Base-by-base conservation (phyloP, 1,140 invertebrate species). In the Sycobia sp. region DNA sequence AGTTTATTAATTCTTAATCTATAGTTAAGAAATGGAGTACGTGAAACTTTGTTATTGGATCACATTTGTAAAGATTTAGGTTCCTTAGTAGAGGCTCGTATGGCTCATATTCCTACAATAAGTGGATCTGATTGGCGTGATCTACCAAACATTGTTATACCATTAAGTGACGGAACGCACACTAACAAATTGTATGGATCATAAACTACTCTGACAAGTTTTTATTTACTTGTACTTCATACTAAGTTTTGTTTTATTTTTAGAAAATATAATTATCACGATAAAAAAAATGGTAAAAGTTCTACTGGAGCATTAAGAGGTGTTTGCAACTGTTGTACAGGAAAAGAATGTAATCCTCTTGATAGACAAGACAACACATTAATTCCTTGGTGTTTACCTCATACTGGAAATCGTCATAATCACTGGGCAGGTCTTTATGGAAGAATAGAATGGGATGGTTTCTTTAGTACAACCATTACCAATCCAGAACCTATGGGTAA, bases 401-500 rank as follows among this genome's bases (percentile, higher is more conserved):
- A 95, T 76, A 95, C 93, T 1, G 91, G 86, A 25, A 92, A 94
- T 78, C 78, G 92, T 23, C 91, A 95, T 77, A 93, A 93, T 78
- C 83, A 95, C 79, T 96, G 93, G 93, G 86, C 91, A 0, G 87
- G 86, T 0, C 80, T 87, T 32, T 88, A 88, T 63, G 86, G 93
- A 1, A 84, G 93, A 55, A 73, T 95, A 2, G 88, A 90, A 59
- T 94, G 91, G 91, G 86, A 92, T 72, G 92, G 92, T 13, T 94
- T 90, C 82, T 95, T 95, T 75, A 86, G 86, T 58, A 95, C 93
- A 3, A 94, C 92, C 8, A 85, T 90, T 51, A 94, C 92, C n/a
- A 94, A 94, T 82, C 92, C 92, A 39, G 92, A 95, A 74, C 92
- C 93, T 9, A 94, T 95, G 91, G 91, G 92, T 55, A 94, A 94